Evolutionary conservation across 2,113 vertebrate species (phyloP).

Genomic region (Microtus richardsoni): DNA sequence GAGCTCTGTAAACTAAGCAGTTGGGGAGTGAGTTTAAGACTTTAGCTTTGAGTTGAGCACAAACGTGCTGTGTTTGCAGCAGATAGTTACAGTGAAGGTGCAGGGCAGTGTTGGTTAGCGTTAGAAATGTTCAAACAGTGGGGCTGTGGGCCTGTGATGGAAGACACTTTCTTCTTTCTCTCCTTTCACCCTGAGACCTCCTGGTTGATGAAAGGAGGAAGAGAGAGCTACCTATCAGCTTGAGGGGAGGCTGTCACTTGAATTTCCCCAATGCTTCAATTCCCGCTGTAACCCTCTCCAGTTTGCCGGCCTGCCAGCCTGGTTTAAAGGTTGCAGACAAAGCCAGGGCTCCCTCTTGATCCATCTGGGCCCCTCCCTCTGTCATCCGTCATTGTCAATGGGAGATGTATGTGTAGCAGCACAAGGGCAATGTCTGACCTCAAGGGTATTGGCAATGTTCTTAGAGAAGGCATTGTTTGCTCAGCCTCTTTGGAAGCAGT

Average conservation of each 20-base stretch:
- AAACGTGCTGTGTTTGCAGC: background rate
- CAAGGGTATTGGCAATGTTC: slow-evolving; percentile 64
- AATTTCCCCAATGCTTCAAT: slow-evolving; percentile 43
- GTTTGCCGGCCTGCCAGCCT: background rate
- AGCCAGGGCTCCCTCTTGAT: slow-evolving; percentile 48
- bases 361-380: slow-evolving; percentile 60
- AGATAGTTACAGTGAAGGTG: background rate
- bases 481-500: slow-evolving; percentile 42
- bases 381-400: slow-evolving; percentile 76
- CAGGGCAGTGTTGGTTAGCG: background rate
- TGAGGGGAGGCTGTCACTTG: slow-evolving; percentile 14
- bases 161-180: background rate
- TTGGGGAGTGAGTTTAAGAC: background rate
- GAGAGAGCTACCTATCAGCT: background rate
- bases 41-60: background rate
- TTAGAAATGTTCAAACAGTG: background rate
- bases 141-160: background rate
- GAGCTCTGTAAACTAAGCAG: background rate
- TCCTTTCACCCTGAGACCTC: background rate
- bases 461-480: slow-evolving; percentile 70
- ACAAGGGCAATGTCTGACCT: slow-evolving; percentile 70
- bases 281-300: background rate
- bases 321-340: slow-evolving; percentile 69
- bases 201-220: background rate
- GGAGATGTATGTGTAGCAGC: slow-evolving; percentile 58